Evolutionary conservation across 2,113 vertebrate genomes (phyloP), one percentile per base, ranked within the genome.

Genomic region (Gyps fulvus): DNA sequence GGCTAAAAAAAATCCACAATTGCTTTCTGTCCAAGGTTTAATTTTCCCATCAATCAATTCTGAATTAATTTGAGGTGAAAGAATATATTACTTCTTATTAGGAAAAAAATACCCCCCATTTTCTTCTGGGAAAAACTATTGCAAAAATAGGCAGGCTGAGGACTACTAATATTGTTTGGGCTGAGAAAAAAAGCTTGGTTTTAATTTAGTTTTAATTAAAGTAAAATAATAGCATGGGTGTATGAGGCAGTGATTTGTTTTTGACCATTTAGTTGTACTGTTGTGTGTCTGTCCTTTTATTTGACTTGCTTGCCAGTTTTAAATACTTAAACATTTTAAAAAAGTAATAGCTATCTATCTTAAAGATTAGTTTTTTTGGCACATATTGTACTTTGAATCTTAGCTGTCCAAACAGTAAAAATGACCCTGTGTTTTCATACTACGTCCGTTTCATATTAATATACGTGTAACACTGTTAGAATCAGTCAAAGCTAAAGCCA

Each of bases 21-120:
- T 95, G 34, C 86, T 84, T 94, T 96, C 80, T 92, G 69, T 81
- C 76, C 76, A 78, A 90, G 63, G 59, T 92, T 95, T 95, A 89
- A 91, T 97, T 96, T 93, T 95, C 86, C 49, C 49, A 89, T 95
- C 95, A 76, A 89, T 97, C 96, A 95, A 69, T 84, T 91, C 76
- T 96, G 94, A 95, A 95, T 93, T 95, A 95, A 97, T 95, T 92
- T 89, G 61, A 83, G 66, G 40, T 95, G 91, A 93, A 95, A 89
- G 59, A 87, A 89, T 89, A 7, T 32, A 76, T 69, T 89, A 73
- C 59, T 95, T 90, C 47, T 78, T 67, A 78, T 89, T 78, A 67
- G 42, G 47, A 87, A 29, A 87, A 85, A 79, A 43, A 36, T 2
- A 31, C 6, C 14, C 9, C 18, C 7, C 4, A 43, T 70, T 94